Percentiles rank a stretch among this genome's conserved stretches.
Conservation (phyloP, 2,888 invertebrate genomes). For the Ectropis crepuscularia region DNA sequence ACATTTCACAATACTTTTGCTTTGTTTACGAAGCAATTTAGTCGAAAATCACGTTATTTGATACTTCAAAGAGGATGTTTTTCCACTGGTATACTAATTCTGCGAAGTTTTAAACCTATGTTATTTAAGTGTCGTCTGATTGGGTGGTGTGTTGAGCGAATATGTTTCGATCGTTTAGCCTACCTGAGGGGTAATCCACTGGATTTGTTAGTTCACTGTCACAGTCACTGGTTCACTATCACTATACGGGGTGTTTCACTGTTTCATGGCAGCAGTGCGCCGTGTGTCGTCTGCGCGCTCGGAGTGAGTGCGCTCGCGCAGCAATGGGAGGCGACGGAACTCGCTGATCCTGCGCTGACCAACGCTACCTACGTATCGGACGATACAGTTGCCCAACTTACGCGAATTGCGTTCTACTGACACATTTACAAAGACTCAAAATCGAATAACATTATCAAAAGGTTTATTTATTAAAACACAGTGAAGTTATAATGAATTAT, state of each 20-base stretch:
- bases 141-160: neutral
- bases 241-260: slow-evolving; percentile 57
- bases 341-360: slow-evolving; percentile 71
- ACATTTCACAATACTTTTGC: slow-evolving; percentile 13
- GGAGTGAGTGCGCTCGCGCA: slow-evolving; percentile 72
- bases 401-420: neutral
- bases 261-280: slow-evolving; percentile 57
- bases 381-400: slow-evolving; percentile 15
- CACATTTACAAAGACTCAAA: no score
- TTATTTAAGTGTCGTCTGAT: neutral
- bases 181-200: slow-evolving; percentile 56
- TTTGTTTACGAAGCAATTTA: slow-evolving; percentile 13
- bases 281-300: slow-evolving; percentile 61
- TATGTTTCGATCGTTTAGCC: slow-evolving; percentile 36
- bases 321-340: slow-evolving; percentile 60
- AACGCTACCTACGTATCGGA: slow-evolving; percentile 38
- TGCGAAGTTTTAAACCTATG: slow-evolving; percentile 10
- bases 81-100: slow-evolving; percentile 32
- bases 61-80: slow-evolving; percentile 16
- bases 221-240: slow-evolving; percentile 49
- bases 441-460: no score
- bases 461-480: no score
- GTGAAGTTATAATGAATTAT: no score
- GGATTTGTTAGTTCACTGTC: slow-evolving; percentile 35
- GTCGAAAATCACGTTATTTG: slow-evolving; percentile 13